These are phyloP conservation scores for Corynorhinus townsendii DNA, from an alignment of 2,113 vertebrate species.

Conservation along the genomic window DNA sequence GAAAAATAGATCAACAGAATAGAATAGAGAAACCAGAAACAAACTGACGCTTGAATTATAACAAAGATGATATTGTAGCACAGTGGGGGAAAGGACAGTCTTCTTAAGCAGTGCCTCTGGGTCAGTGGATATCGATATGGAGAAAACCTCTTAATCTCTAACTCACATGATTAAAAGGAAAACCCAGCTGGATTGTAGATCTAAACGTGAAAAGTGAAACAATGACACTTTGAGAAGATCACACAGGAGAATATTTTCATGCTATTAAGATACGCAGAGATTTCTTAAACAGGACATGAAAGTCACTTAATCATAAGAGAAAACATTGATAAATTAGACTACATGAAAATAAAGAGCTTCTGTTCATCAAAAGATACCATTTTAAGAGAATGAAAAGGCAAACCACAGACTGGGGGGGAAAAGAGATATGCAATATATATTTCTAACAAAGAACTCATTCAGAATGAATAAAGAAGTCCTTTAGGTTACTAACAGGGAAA, in stretches of 20 bases:
- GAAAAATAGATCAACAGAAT: background rate
- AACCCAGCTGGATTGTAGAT: background rate
- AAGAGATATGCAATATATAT: background rate
- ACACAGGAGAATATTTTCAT: background rate
- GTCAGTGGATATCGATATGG: background rate
- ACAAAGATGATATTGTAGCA: background rate
- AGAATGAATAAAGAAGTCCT: slow-evolving; percentile 46
- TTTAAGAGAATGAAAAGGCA: background rate
- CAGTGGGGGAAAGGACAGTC: background rate
- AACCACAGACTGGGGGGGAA: background rate
- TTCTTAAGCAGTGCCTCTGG: background rate
- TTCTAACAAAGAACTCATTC: slow-evolving; percentile 55
- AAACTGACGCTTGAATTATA: background rate
- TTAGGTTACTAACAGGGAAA: slow-evolving; percentile 1
- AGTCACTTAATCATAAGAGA: background rate
- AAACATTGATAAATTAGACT: background rate
- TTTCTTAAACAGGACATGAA: slow-evolving; percentile 1
- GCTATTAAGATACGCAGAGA: background rate
- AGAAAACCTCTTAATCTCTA: background rate
- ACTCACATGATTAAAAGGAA: background rate
- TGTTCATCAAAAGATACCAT: slow-evolving; percentile 23
- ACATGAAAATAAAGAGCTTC: slow-evolving; percentile 42
- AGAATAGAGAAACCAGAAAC: background rate
- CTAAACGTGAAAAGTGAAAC: background rate
- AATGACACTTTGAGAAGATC: background rate